A percentile compares a stretch with the other conserved stretches of the same genome.
Evolutionary conservation across 2,797 vertebrate genomes (phyloP).

Genomic region (Ctenopoma multispine): DNA sequence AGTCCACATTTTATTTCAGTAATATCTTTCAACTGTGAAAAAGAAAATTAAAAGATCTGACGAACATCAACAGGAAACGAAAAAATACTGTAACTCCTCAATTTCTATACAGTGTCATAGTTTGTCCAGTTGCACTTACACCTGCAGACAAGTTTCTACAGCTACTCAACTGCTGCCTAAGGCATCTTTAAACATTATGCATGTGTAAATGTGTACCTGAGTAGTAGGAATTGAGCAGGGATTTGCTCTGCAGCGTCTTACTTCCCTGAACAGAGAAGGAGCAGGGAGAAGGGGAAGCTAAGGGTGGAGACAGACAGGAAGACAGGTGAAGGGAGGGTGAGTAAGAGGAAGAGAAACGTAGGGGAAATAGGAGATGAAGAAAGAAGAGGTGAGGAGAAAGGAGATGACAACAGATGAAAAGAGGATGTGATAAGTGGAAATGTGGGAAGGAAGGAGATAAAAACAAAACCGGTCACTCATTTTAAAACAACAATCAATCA

Average conservation of each 20-base stretch:
- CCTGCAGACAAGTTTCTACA: neutral
- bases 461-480: neutral
- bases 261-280: slow-evolving; percentile 91
- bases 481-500: slow-evolving; percentile 10
- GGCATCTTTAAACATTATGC: slow-evolving; percentile 10
- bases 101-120: too few species aligned
- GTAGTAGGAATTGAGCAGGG: slow-evolving; percentile 90
- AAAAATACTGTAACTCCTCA: neutral
- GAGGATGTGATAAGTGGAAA: neutral
- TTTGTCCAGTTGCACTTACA: too few species aligned
- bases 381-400: neutral
- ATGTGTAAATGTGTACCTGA: slow-evolving; percentile 77
- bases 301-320: slow-evolving; percentile 36
- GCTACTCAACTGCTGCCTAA: neutral
- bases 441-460: neutral
- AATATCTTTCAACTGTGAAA: neutral
- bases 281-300: slow-evolving; percentile 89
- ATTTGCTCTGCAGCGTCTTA: slow-evolving; percentile 92
- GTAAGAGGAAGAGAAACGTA: slow-evolving; percentile 69
- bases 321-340: neutral
- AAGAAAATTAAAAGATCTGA: neutral
- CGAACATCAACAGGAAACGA: neutral
- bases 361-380: slow-evolving; percentile 13
- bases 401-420: neutral
- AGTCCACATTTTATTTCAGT: neutral